A percentile compares a stretch with the other conserved stretches of the same genome.
Evolutionary conservation across 1,140 invertebrate genomes (phyloP).

Genomic region (Trinorchestia longiramus): DNA sequence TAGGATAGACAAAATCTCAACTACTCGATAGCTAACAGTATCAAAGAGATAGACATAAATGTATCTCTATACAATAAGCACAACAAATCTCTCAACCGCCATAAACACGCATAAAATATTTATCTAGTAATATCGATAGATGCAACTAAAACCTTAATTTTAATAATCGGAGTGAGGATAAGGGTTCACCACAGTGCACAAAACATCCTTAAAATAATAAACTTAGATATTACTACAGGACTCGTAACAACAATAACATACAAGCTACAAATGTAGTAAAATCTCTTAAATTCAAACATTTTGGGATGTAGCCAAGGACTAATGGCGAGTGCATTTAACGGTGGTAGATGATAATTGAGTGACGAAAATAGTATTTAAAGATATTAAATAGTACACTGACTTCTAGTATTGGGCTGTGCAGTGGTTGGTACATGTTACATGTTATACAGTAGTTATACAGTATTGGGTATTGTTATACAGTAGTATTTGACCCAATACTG

Average conservation of each 20-base stretch:
- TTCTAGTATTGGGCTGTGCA: too few species aligned
- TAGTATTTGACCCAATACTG: too few species aligned
- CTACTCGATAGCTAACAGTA: not conserved
- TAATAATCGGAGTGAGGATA: not conserved
- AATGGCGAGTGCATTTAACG: too few species aligned
- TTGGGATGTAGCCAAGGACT: not conserved
- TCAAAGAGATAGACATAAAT: not conserved
- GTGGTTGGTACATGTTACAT: too few species aligned
- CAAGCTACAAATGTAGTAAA: not conserved
- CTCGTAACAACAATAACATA: not conserved
- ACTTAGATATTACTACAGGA: not conserved
- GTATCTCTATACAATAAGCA: not conserved
- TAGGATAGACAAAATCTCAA: not conserved
- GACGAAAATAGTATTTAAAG: too few species aligned
- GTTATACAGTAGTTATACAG: too few species aligned
- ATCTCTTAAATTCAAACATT: not conserved
- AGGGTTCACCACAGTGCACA: too few species aligned
- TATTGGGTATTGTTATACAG: too few species aligned
- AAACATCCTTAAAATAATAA: too few species aligned
- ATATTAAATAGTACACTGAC: too few species aligned
- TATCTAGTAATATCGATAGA: not conserved
- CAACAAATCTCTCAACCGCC: not conserved
- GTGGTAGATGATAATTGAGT: too few species aligned
- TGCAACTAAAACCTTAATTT: not conserved
- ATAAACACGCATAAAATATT: not conserved